phyloP scores from a whole-genome alignment of 2,888 invertebrate genomes.

The Pegoplata infirma region DNA sequence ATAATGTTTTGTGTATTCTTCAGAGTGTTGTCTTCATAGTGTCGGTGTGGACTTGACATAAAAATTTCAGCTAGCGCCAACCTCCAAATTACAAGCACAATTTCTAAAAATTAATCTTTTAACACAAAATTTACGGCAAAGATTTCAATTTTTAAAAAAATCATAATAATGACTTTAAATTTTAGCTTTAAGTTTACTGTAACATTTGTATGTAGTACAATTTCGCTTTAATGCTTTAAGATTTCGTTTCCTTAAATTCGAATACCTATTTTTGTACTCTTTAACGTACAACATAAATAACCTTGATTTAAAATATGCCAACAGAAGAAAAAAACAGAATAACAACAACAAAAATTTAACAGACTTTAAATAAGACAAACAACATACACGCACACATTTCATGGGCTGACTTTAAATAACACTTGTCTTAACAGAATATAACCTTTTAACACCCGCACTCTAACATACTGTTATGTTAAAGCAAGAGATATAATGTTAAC shows the following conservation, averaged over 20 bases:
- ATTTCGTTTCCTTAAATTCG: conserved; percentile 38
- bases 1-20: no score
- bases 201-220: no score
- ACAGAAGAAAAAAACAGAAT: conserved; percentile 24
- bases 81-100: no score
- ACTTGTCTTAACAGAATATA: neutral
- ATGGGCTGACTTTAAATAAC: neutral
- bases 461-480: neutral
- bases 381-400: neutral
- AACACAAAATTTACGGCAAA: no score
- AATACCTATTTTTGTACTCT: conserved; percentile 5
- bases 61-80: no score
- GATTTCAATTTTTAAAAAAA: no score
- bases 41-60: no score
- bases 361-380: conserved; percentile 25
- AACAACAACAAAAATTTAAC: conserved; percentile 30
- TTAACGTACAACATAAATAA: conserved; percentile 66
- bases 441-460: neutral
- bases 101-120: no score
- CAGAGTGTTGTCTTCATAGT: no score
- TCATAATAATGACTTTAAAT: no score
- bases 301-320: conserved; percentile 73
- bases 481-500: neutral
- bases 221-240: conserved; percentile 10
- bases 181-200: no score